Evolutionary conservation across 2,797 vertebrate genomes (phyloP), one percentile per base, ranked within the genome.

Genomic region (Alfaro cultratus): DNA sequence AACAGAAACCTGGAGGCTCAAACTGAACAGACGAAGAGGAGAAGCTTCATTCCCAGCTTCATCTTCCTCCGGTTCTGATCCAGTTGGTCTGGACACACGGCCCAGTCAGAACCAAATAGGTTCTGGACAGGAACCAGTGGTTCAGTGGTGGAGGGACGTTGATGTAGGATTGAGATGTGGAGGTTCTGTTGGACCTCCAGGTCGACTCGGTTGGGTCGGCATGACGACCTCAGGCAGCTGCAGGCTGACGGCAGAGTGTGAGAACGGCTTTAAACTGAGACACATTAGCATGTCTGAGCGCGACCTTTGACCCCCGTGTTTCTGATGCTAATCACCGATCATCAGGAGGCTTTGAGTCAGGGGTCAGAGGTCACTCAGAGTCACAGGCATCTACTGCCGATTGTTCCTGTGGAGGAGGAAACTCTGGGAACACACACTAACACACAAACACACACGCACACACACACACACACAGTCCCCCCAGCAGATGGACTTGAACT

Each of bases 281-380:
- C 80, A 75, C 85, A 87, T 87, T 85, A 81, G 70, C 85, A 85
- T 87, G 84, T 86, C 76, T 85, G 60, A 74, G 6, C 16, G 74
- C 76, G 84, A 86, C 87, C 85, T 86, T 68, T 76, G 80, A 89
- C 88, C 85, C 57, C 41, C 0, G 89, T 75, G 41, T 80, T 90
- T 88, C 79, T 90, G 80, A 93, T 89, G 87, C 86, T 84, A 90
- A 91, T 81, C 29, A 84, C 4, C 1, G 46, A 70, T 75, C 77
- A 86, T 85, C 77, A 81, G 78, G 75, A 83, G 57, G 21, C 84
- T 88, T 90, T 91, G 82, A 89, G 88, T 80, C 0, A 2, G 43
- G 51, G 87, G 86, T 85, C 85, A 92, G 62, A 12, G 90, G 81
- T 90, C 89, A 78, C 78, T 46, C 82, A 80, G 62, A 47, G 39